phyloP scores from a whole-genome alignment of 2,888 invertebrate genomes.

The Balanococcus diminutus region DNA sequence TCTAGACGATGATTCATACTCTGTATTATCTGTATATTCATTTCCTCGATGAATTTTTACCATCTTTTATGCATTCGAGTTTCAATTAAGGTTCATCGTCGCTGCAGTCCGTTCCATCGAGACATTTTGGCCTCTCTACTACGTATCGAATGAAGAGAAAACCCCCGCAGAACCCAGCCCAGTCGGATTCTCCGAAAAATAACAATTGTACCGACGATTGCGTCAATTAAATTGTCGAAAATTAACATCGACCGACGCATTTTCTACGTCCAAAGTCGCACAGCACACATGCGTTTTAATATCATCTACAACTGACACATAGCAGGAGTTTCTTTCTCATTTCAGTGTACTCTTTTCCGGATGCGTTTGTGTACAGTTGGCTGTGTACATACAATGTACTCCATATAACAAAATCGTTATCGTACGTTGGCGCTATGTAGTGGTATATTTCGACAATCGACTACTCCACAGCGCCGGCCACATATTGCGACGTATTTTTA shows the following conservation, averaged over 20 bases:
- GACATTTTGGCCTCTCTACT: background rate
- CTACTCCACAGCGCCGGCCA: background rate
- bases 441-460: background rate
- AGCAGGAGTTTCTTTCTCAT: background rate
- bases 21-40: too few relatives aligned
- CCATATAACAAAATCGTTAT: background rate
- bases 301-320: background rate
- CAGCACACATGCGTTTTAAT: background rate
- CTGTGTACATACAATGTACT: slow-evolving; percentile 6
- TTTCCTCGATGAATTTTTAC: background rate
- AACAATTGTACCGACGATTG: slow-evolving; percentile 1
- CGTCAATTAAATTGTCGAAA: slow-evolving; percentile 13
- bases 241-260: background rate
- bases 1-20: too few relatives aligned
- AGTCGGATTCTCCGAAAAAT: background rate
- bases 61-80: background rate
- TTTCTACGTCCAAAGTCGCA: background rate
- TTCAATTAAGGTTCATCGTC: slow-evolving; percentile 12
- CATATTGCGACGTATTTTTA: slow-evolving; percentile 21
- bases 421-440: background rate
- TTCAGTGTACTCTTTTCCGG: too few relatives aligned
- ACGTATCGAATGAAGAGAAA: background rate
- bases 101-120: background rate
- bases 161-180: background rate
- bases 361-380: too few relatives aligned